phyloP scores from a whole-genome alignment of 53 echinoderm and acorn worm genomes.

The Holothuria leucospilota region DNA sequence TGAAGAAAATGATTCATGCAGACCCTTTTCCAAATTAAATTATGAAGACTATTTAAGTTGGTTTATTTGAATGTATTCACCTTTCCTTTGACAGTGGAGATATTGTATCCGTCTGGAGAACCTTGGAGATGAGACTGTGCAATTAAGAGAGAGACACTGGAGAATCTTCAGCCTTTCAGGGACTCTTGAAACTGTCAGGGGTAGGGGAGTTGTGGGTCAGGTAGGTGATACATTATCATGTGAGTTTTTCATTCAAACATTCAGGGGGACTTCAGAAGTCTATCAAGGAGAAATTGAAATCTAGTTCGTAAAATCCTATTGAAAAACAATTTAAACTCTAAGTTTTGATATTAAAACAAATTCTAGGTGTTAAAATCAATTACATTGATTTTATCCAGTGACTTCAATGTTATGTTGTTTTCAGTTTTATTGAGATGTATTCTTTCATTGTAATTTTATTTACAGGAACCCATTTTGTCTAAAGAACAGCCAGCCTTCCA shows the following conservation, averaged over 20 bases:
- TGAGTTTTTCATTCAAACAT: too few species aligned
- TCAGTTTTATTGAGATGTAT: not conserved
- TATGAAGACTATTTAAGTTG: not conserved
- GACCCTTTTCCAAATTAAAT: too few species aligned
- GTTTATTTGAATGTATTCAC: not conserved
- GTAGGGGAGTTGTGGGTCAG: constrained; percentile 94
- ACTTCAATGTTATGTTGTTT: too few species aligned
- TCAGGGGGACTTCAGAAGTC: too few species aligned
- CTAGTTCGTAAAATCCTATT: too few species aligned
- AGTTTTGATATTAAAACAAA: too few species aligned
- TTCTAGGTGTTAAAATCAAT: too few species aligned
- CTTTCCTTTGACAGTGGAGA: constrained; percentile 77
- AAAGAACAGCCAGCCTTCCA: constrained; percentile 97
- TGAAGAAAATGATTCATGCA: too few species aligned
- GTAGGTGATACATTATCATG: constrained; percentile 24
- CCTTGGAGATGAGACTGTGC: constrained; percentile 91
- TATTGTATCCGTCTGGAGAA: constrained; percentile 96
- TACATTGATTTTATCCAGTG: too few species aligned
- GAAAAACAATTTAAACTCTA: too few species aligned
- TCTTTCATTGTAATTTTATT: not conserved
- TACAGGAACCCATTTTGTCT: constrained; percentile 94
- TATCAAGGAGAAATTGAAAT: too few species aligned
- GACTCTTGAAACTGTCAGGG: constrained; percentile 90
- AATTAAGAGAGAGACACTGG: constrained; percentile 95
- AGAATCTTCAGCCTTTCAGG: constrained; percentile 97